Evolutionary conservation across 2,113 vertebrate species (phyloP).

Genomic region (Colaptes auratus): DNA sequence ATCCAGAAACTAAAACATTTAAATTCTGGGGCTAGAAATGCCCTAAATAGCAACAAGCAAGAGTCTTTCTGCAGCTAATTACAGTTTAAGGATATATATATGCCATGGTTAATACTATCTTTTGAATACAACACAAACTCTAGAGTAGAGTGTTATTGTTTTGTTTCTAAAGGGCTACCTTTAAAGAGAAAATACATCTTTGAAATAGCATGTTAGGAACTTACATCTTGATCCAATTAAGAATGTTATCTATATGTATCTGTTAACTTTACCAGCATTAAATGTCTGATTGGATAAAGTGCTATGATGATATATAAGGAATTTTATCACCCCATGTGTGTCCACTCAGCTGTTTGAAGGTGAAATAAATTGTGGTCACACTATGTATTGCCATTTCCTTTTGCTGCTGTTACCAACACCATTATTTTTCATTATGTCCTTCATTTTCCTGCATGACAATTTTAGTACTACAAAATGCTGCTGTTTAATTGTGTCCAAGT

Average conservation of each 20-base stretch:
- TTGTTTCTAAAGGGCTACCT: neutral
- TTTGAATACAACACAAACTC: neutral
- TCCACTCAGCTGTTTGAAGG: neutral
- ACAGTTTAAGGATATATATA: neutral
- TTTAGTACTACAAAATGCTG: neutral
- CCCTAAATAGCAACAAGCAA: neutral
- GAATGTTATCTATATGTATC: neutral
- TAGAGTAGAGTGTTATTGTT: too few relatives aligned
- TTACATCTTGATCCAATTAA: neutral
- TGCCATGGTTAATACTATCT: neutral
- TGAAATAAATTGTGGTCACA: neutral
- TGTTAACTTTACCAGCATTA: neutral
- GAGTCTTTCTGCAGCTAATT: neutral
- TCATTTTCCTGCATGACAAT: neutral
- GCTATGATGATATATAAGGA: neutral
- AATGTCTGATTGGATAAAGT: neutral
- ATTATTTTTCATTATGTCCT: neutral
- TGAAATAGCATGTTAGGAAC: accelerated
- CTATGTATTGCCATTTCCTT: neutral
- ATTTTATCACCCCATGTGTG: neutral
- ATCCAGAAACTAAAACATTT: neutral
- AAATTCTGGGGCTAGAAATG: neutral
- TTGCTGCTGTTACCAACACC: neutral
- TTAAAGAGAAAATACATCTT: neutral
- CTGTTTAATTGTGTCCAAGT: neutral